Percentiles rank a stretch among this genome's conserved stretches.
Conservation (phyloP, 2,113 vertebrate species). For the Monarcha castaneiventris region DNA sequence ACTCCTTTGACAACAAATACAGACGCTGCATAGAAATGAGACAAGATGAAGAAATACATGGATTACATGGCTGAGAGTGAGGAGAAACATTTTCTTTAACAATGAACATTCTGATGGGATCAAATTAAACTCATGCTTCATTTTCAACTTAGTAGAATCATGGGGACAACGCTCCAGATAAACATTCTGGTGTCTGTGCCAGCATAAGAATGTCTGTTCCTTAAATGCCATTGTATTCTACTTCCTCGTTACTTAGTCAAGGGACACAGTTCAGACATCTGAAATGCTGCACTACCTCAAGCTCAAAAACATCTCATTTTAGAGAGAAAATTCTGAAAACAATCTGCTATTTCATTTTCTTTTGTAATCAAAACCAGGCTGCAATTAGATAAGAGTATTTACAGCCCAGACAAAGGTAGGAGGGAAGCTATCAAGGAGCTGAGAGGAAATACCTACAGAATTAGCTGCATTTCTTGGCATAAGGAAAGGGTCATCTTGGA, state of each 20-base stretch:
- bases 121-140: background rate
- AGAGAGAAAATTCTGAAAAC: background rate
- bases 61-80: background rate
- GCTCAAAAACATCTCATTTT: background rate
- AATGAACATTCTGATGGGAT: background rate
- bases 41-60: background rate
- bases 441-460: constrained; percentile 75
- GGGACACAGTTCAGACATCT: background rate
- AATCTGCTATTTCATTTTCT: background rate
- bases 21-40: constrained; percentile 72
- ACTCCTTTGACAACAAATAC: constrained; percentile 83
- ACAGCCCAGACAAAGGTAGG: background rate
- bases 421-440: background rate
- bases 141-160: background rate
- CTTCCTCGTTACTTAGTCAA: background rate
- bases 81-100: background rate
- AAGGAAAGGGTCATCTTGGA: constrained; percentile 92
- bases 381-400: background rate
- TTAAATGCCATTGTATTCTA: background rate
- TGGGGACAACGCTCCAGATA: background rate
- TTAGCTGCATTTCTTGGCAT: constrained; percentile 74
- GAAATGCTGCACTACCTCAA: background rate
- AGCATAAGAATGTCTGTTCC: background rate
- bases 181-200: background rate
- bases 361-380: background rate